Percentiles rank a stretch among this genome's conserved stretches.
Evolutionary conservation across 2,797 vertebrate genomes (phyloP).

Genomic region (Serranus cabrilla): DNA sequence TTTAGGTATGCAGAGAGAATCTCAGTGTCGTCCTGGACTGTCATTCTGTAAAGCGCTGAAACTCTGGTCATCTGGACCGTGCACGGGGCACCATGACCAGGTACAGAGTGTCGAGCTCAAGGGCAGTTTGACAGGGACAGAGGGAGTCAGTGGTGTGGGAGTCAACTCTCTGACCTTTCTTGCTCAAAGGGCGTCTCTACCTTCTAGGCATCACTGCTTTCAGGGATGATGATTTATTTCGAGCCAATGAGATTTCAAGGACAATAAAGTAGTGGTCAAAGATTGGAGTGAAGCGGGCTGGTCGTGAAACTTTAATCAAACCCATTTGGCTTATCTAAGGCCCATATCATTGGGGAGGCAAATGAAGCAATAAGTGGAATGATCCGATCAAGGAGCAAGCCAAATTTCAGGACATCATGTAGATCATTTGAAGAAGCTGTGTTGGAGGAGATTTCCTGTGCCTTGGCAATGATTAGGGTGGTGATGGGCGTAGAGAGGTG

Average conservation of each 20-base stretch:
- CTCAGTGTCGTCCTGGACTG: background rate
- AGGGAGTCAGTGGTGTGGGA: background rate
- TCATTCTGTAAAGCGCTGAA: background rate
- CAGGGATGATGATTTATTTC: slow-evolving; percentile 23
- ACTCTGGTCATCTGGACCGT: background rate
- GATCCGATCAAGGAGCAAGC: slow-evolving; percentile 39
- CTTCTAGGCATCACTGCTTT: background rate
- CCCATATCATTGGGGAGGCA: slow-evolving; percentile 28
- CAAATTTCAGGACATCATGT: slow-evolving; percentile 54
- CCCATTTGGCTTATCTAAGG: slow-evolving; percentile 36
- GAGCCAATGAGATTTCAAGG: slow-evolving; percentile 20
- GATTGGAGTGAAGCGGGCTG: slow-evolving; percentile 14
- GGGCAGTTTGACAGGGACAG: slow-evolving; percentile 8
- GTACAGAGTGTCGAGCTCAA: background rate
- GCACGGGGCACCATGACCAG: background rate
- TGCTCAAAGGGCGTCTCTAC: background rate
- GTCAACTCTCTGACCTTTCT: slow-evolving; percentile 6
- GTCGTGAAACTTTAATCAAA: slow-evolving; percentile 44
- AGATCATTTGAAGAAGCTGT: slow-evolving; percentile 41
- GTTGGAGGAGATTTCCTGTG: slow-evolving; percentile 41
- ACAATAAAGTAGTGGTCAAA: slow-evolving; percentile 22
- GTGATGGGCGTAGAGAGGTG: slow-evolving; percentile 40
- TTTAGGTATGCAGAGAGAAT: background rate
- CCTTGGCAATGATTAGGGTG: slow-evolving; percentile 31
- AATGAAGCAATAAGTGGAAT: slow-evolving; percentile 42